These are phyloP conservation scores for Crotalus viridis DNA, from an alignment of 2,113 vertebrate genomes.

Conservation along the genomic window DNA sequence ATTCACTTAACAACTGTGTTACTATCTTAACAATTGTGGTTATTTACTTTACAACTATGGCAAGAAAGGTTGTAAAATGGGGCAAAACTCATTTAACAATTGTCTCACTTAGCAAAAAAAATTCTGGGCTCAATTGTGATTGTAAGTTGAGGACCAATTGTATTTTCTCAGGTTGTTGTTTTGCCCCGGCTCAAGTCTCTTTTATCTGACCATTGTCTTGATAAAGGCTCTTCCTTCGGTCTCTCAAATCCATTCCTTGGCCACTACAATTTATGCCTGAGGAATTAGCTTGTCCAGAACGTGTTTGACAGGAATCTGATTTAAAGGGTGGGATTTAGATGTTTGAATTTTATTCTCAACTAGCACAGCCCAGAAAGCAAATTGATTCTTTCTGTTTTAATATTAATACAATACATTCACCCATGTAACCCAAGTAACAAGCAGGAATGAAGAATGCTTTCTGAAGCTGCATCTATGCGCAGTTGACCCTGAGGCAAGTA, in stretches of 20 bases:
- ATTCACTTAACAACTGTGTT: not conserved
- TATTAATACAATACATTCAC: not conserved
- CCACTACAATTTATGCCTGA: not conserved
- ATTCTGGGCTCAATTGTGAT: not conserved
- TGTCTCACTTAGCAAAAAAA: not conserved
- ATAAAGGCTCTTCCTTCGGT: not conserved
- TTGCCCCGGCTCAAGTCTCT: not conserved
- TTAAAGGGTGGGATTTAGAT: not conserved
- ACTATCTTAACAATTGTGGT: not conserved
- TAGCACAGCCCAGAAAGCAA: not conserved
- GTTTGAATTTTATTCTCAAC: not conserved
- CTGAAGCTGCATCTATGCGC: not conserved
- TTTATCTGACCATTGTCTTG: not conserved
- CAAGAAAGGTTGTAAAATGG: not conserved
- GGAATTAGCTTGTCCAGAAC: not conserved
- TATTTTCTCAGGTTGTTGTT: not conserved
- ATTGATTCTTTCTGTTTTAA: not conserved
- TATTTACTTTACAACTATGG: not conserved
- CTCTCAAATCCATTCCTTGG: not conserved
- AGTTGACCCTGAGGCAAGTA: not conserved
- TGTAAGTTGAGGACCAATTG: not conserved
- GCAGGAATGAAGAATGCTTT: not conserved
- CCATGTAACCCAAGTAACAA: not conserved
- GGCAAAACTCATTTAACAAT: not conserved
- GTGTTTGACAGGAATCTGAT: not conserved